Evolutionary conservation across 2,113 vertebrate species (phyloP).

Genomic region (Prunella fulvescens): DNA sequence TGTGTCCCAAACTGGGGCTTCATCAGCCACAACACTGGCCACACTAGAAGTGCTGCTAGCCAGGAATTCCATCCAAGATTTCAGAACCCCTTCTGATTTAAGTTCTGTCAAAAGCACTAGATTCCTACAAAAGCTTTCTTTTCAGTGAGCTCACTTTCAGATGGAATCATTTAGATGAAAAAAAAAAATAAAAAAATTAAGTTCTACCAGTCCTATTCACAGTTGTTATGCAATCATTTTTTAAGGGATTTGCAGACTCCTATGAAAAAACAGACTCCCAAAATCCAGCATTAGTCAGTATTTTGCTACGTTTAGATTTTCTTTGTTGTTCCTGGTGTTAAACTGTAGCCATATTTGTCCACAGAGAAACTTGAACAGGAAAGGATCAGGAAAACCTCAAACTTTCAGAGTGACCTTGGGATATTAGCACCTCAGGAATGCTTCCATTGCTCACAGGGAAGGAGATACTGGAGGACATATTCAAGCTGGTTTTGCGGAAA

Average conservation of each 20-base stretch:
- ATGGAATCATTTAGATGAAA: not conserved
- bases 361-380: not conserved
- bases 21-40: not conserved
- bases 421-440: not conserved
- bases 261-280: not conserved
- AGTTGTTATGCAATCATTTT: not conserved
- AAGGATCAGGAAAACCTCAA: not conserved
- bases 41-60: not conserved
- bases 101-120: not conserved
- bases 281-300: not conserved
- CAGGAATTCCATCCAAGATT: not conserved
- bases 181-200: too few relatives aligned
- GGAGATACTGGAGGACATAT: not conserved
- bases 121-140: not conserved
- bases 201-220: not conserved
- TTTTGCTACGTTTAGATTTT: not conserved
- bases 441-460: not conserved
- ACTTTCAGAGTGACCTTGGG: not conserved
- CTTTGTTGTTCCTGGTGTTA: not conserved
- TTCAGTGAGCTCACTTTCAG: not conserved
- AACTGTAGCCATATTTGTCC: not conserved
- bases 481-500: not conserved
- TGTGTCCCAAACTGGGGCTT: not conserved
- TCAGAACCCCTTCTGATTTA: not conserved
- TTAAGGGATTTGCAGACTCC: not conserved